A percentile compares a stretch with the other conserved stretches of the same genome.
Conservation (phyloP, 2,797 vertebrate species). For the Sylvia borin region DNA sequence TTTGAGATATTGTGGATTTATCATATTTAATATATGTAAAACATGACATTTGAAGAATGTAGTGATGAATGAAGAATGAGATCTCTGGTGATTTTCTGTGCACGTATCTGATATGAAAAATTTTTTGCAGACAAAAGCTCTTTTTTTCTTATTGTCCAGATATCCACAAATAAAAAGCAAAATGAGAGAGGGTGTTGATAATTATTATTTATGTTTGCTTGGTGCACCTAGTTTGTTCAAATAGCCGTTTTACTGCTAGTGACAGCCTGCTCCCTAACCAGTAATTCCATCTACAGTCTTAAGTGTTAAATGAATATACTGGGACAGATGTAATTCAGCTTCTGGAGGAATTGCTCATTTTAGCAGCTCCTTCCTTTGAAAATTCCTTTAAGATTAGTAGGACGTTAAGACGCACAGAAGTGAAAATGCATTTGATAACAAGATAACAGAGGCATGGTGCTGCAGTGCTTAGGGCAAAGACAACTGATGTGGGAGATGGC, state of each 20-base stretch:
- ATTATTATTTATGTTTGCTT: neutral
- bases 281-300: neutral
- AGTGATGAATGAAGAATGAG: neutral
- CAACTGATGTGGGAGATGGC: neutral
- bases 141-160: neutral
- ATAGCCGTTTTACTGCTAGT: neutral
- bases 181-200: neutral
- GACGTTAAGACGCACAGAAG: rapidly evolving
- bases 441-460: neutral
- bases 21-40: neutral
- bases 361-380: neutral
- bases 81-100: neutral
- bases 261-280: neutral
- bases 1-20: neutral
- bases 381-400: neutral
- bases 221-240: neutral
- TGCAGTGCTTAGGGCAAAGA: neutral
- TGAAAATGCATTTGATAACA: neutral
- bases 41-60: neutral
- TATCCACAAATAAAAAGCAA: neutral
- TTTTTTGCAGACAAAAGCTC: neutral
- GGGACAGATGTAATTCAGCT: neutral
- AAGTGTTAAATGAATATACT: neutral
- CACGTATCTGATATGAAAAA: rapidly evolving
- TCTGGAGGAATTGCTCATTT: neutral